Percentiles rank a stretch among this genome's conserved stretches.
Conservation (phyloP, 2,888 invertebrate species). For the Trichopria drosophilae region DNA sequence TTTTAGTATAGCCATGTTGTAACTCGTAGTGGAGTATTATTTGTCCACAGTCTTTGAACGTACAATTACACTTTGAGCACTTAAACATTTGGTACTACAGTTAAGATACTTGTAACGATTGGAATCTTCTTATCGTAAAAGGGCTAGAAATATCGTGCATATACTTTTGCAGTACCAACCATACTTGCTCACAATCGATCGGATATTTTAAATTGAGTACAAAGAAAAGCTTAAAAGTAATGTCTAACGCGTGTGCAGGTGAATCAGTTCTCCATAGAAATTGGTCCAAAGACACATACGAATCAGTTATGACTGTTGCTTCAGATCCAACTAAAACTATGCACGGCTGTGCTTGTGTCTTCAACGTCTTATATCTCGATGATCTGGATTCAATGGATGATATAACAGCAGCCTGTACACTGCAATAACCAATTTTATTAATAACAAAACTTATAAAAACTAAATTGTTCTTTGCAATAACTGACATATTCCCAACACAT, state of each 20-base stretch:
- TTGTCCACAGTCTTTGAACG: too few species aligned
- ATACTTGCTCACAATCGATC: constrained; percentile 12
- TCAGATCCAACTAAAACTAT: constrained; percentile 10
- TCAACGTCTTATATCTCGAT: constrained; percentile 4
- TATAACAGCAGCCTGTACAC: too few species aligned
- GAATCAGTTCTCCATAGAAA: constrained; percentile 12
- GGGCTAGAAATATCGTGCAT: constrained; percentile 1
- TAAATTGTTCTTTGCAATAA: background rate
- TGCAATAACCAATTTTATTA: too few species aligned
- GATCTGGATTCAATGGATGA: constrained; percentile 3
- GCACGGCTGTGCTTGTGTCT: constrained; percentile 9
- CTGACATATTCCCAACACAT: too few species aligned
- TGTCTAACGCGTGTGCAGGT: constrained; percentile 9
- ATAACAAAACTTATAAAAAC: too few species aligned
- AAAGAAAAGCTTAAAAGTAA: constrained; percentile 16
- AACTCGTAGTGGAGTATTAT: too few species aligned
- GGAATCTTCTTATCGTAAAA: constrained; percentile 14
- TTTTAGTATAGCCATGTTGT: too few species aligned
- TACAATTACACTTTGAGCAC: too few species aligned
- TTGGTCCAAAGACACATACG: constrained; percentile 10
- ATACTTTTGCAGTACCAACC: constrained; percentile 9
- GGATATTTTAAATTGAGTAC: constrained; percentile 11
- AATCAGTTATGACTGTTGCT: constrained; percentile 3
- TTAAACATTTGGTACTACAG: too few species aligned
- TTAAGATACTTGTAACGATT: background rate